These are phyloP conservation scores for Mastomys coucha DNA, from an alignment of 2,113 vertebrate genomes.

Conservation along the genomic window DNA sequence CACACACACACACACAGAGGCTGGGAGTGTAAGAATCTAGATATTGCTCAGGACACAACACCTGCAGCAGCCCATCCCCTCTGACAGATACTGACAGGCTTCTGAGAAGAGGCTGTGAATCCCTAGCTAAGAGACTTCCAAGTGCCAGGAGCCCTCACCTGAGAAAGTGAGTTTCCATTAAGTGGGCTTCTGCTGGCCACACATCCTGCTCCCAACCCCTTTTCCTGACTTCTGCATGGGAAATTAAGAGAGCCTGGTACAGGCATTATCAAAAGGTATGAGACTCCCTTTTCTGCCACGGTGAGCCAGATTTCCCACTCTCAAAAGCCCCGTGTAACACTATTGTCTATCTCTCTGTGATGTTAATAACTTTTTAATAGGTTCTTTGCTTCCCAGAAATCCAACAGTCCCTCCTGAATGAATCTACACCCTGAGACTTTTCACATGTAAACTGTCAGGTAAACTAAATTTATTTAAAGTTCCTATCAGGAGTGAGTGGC, in stretches of 20 bases:
- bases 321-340: too few relatives aligned
- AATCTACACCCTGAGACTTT: not conserved
- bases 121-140: too few relatives aligned
- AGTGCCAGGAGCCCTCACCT: not conserved
- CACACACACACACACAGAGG: too few relatives aligned
- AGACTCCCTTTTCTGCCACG: not conserved
- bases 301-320: not conserved
- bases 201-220: not conserved
- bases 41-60: not conserved
- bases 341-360: not conserved
- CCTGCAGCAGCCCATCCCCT: not conserved
- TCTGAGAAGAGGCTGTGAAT: not conserved
- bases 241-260: not conserved
- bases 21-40: not conserved
- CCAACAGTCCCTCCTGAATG: not conserved
- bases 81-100: not conserved
- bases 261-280: not conserved
- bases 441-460: not conserved
- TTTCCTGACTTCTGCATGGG: not conserved
- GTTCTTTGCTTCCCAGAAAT: not conserved
- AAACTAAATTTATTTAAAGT: conserved; percentile 6
- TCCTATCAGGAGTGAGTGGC: not conserved
- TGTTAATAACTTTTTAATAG: not conserved
- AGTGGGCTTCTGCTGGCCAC: too few relatives aligned
- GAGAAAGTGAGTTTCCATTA: not conserved